Percentiles rank a stretch among this genome's conserved stretches.
Conservation (phyloP, 2,113 vertebrate genomes). For the Chloebia gouldiae region DNA sequence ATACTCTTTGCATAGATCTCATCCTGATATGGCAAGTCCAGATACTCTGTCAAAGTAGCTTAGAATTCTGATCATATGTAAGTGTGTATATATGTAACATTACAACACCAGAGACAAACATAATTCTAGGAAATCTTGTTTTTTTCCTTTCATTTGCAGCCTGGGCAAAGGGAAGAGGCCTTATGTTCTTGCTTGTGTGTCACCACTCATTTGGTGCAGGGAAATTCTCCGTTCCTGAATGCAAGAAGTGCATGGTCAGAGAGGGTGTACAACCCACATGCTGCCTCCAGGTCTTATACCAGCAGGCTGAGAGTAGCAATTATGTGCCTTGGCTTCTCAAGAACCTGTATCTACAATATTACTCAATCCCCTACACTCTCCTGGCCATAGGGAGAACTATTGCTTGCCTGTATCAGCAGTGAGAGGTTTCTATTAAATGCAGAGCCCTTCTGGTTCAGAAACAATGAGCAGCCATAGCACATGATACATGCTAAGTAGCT, state of each 20-base stretch:
- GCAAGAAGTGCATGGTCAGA: background rate
- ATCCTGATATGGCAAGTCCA: background rate
- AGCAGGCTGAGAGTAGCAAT: background rate
- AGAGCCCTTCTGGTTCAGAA: background rate
- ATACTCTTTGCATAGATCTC: background rate
- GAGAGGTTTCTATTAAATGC: background rate
- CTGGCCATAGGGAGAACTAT: background rate
- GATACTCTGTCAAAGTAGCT: background rate
- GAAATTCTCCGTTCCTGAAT: background rate
- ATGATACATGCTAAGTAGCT: background rate
- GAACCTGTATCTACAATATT: background rate
- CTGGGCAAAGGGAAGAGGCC: background rate
- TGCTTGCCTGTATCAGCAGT: background rate
- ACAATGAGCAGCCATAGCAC: background rate
- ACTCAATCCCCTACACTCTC: background rate
- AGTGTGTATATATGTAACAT: background rate
- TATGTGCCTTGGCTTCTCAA: background rate
- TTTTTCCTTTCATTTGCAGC: background rate
- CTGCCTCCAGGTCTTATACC: background rate
- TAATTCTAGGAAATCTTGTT: background rate
- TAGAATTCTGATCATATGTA: background rate
- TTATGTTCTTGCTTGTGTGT: background rate
- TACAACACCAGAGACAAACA: background rate
- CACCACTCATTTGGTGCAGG: background rate
- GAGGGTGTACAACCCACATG: background rate